Evolutionary conservation across 1,140 invertebrate genomes (phyloP).

Genomic region (Drosophila ambigua): DNA sequence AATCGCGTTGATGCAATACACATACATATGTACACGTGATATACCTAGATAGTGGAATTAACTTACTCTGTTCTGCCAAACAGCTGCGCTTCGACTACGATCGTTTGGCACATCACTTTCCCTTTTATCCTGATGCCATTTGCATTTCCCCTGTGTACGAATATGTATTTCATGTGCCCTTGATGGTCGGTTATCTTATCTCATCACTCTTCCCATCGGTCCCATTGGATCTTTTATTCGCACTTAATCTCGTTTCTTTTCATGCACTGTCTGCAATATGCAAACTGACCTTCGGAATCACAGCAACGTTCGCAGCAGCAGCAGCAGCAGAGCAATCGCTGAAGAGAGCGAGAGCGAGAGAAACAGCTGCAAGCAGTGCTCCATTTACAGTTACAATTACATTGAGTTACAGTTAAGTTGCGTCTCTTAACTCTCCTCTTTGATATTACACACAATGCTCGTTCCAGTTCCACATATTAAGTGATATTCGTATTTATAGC

Average conservation of each 20-base stretch:
- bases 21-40: neutral
- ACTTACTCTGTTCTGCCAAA: neutral
- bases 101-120: conserved; percentile 1
- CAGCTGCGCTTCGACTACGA: too few species aligned
- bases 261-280: conserved; percentile 34
- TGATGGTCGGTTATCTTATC: conserved; percentile 32
- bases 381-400: conserved; percentile 5
- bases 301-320: conserved; percentile 2
- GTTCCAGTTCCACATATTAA: conserved; percentile 12
- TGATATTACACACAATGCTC: neutral
- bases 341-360: too few species aligned
- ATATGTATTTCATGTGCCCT: conserved; percentile 8
- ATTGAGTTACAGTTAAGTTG: too few species aligned
- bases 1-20: conserved; percentile 22
- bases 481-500: conserved; percentile 4
- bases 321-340: neutral
- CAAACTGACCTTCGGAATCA: conserved; percentile 40
- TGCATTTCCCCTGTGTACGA: neutral
- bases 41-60: conserved; percentile 1
- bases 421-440: neutral
- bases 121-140: neutral
- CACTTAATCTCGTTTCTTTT: conserved; percentile 37
- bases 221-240: conserved; percentile 25
- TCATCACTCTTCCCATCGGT: conserved; percentile 1
- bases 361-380: conserved; percentile 14